Conservation (phyloP, 2,888 invertebrate species). For the Xylota sylvarum region DNA sequence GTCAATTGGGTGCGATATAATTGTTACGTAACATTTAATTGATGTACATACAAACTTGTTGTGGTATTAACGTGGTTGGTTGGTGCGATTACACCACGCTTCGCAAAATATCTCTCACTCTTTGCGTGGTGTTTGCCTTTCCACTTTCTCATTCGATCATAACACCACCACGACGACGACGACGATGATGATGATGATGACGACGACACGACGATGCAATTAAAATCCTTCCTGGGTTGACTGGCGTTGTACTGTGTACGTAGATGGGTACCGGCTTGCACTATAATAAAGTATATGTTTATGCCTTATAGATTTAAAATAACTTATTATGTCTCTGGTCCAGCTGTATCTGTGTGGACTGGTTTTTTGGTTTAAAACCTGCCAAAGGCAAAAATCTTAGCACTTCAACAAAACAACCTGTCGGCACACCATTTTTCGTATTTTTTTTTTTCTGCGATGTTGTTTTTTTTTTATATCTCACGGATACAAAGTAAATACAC, state of each 20-base stretch:
- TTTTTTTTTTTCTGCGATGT: conserved; percentile 23
- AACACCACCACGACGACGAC: background rate
- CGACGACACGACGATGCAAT: conserved; percentile 52
- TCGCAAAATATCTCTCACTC: conserved; percentile 29
- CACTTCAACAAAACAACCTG: conserved; percentile 44
- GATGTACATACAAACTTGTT: conserved; percentile 60
- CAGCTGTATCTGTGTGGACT: conserved; percentile 9
- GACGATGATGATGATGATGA: background rate
- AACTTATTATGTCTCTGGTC: background rate
- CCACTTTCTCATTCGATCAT: conserved; percentile 68
- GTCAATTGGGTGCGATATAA: conserved; percentile 48
- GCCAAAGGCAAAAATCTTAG: conserved; percentile 31
- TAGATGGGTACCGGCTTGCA: conserved; percentile 16
- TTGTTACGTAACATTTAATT: conserved; percentile 67
- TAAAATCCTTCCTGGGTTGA: conserved; percentile 64
- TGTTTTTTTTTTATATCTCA: conserved; percentile 8
- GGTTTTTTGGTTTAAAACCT: conserved; percentile 44
- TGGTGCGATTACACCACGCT: conserved; percentile 51
- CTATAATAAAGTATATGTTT: conserved; percentile 13
- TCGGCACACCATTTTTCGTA: conserved; percentile 12
- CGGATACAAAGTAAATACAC: conserved; percentile 43
- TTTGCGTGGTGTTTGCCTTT: conserved; percentile 34
- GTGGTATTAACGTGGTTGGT: conserved; percentile 22
- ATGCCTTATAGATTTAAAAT: conserved; percentile 28
- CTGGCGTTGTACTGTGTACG: background rate